Evolutionary conservation across 2,113 vertebrate species (phyloP).

Genomic region (Thalassoma bifasciatum): DNA sequence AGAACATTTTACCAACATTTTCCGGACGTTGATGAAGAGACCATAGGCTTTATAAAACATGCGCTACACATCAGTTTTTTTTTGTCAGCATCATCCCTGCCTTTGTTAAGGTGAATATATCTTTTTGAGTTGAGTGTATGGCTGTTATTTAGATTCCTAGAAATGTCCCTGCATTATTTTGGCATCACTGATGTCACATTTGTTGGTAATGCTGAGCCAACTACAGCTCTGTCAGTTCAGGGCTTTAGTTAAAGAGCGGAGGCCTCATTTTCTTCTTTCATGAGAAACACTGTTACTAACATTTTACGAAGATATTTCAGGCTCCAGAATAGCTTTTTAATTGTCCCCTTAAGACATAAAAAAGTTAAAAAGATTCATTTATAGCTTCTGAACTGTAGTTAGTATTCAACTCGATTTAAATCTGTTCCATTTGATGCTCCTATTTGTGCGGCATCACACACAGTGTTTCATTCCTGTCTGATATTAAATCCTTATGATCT

Average conservation of each 20-base stretch:
- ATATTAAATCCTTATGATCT: conserved; percentile 36
- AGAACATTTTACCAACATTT: too few relatives aligned
- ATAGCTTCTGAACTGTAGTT: neutral
- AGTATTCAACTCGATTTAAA: conserved; percentile 1
- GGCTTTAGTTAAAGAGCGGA: conserved; percentile 15
- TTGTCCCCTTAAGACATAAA: conserved; percentile 5
- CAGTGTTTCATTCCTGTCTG: conserved; percentile 3
- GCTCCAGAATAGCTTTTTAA: conserved; percentile 15
- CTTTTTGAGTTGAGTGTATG: too few relatives aligned
- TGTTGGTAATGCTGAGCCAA: neutral
- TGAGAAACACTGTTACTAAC: neutral
- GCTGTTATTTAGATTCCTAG: too few relatives aligned
- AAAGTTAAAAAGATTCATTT: conserved; percentile 12
- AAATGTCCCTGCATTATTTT: too few relatives aligned
- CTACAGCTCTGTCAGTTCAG: conserved; percentile 9
- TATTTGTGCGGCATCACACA: neutral
- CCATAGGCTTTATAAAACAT: too few relatives aligned
- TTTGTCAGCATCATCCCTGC: too few relatives aligned
- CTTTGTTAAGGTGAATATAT: too few relatives aligned
- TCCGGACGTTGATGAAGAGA: too few relatives aligned
- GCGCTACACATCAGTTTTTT: too few relatives aligned
- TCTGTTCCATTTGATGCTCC: neutral
- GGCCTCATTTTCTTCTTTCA: neutral
- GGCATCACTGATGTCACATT: conserved; percentile 34
- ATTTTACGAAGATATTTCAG: neutral